These are phyloP conservation scores for Mycalesis mineus DNA, from an alignment of 2,888 invertebrate species.

Conservation along the genomic window DNA sequence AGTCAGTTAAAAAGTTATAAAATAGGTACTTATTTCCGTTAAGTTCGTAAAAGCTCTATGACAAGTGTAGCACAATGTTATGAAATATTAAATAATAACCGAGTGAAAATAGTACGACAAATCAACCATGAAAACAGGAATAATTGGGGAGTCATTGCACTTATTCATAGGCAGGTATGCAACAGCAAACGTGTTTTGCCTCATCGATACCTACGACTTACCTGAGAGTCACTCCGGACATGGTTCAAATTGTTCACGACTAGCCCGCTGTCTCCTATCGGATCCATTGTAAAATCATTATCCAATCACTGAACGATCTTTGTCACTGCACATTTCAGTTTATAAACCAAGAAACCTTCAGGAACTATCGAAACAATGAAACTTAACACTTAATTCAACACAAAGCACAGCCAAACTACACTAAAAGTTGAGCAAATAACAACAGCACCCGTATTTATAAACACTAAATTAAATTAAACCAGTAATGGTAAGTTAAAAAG, in stretches of 20 bases:
- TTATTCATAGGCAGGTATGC: constrained; percentile 67
- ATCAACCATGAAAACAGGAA: constrained; percentile 43
- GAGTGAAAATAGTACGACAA: constrained; percentile 8
- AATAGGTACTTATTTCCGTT: too few species aligned
- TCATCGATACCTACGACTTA: constrained; percentile 66
- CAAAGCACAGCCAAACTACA: constrained; percentile 44
- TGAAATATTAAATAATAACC: not conserved
- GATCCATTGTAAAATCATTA: constrained; percentile 68
- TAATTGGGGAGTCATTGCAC: constrained; percentile 67
- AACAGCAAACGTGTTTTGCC: constrained; percentile 69
- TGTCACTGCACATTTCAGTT: constrained; percentile 49
- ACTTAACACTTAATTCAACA: constrained; percentile 31
- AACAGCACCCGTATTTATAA: constrained; percentile 38
- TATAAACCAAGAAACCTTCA: constrained; percentile 20
- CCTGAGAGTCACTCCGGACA: constrained; percentile 74
- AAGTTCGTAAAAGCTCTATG: too few species aligned
- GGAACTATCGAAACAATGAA: constrained; percentile 29
- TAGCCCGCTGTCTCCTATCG: constrained; percentile 70
- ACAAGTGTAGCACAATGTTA: too few species aligned
- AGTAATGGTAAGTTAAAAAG: constrained; percentile 34
- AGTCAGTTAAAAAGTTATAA: not conserved
- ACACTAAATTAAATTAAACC: constrained; percentile 14
- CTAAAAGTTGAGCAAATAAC: constrained; percentile 37
- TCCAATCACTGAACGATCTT: constrained; percentile 42
- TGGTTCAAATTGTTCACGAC: constrained; percentile 75